Conservation (phyloP, 2,113 vertebrate genomes). For the Oenanthe melanoleuca region DNA sequence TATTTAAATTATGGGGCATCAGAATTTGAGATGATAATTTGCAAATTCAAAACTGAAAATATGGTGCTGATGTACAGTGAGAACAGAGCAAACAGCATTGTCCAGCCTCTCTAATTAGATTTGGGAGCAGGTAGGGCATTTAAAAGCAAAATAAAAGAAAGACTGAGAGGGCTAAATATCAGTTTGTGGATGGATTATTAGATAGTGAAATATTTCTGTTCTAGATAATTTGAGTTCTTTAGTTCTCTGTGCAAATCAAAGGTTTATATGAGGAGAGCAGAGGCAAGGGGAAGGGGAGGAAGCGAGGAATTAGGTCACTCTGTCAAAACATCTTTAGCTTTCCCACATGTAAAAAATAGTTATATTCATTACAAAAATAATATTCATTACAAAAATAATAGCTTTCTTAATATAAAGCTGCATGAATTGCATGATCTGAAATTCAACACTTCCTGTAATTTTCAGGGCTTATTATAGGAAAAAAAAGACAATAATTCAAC, state of each 20-base stretch:
- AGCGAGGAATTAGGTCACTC: slow-evolving; percentile 20
- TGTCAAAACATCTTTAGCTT: slow-evolving; percentile 21
- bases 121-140: not conserved
- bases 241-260: not conserved
- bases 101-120: not conserved
- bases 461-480: not conserved
- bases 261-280: not conserved
- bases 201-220: not conserved
- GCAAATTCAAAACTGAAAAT: not conserved
- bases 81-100: not conserved
- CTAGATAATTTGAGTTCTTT: not conserved
- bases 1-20: not conserved
- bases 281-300: not conserved
- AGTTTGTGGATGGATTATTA: not conserved
- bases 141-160: not conserved
- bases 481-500: not conserved
- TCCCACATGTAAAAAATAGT: not conserved
- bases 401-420: not conserved
- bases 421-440: not conserved
- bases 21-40: not conserved
- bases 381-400: not conserved
- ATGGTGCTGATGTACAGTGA: not conserved
- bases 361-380: not conserved
- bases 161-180: not conserved
- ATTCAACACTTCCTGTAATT: not conserved